Percentiles rank a stretch among this genome's conserved stretches.
phyloP scores from a whole-genome alignment of 2,113 vertebrate species.

The Mystacornis crossleyi region DNA sequence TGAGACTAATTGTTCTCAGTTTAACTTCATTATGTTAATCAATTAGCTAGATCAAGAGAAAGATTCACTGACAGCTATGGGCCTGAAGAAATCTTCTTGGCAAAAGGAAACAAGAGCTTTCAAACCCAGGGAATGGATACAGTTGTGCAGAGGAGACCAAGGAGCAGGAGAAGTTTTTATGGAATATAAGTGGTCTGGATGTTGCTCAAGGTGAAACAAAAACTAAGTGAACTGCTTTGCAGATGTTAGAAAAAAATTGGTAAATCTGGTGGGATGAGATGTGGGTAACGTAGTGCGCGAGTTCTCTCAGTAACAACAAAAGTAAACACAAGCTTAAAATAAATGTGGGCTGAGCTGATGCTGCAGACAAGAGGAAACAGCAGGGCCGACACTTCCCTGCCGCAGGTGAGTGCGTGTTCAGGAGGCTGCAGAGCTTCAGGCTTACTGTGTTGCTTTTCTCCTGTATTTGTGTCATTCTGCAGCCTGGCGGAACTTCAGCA shows the following conservation, averaged over 20 bases:
- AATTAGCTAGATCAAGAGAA: background rate
- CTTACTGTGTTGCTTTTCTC: background rate
- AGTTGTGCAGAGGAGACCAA: background rate
- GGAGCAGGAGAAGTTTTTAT: background rate
- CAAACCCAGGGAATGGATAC: background rate
- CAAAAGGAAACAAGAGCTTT: background rate
- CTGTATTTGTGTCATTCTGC: background rate
- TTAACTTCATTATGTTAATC: background rate
- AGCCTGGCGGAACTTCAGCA: background rate
- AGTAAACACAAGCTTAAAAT: background rate
- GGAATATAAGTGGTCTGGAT: background rate
- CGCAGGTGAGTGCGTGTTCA: accelerated
- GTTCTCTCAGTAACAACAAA: background rate
- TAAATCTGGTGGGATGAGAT: background rate
- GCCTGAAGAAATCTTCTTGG: background rate
- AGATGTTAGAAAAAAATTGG: background rate
- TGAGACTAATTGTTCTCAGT: background rate
- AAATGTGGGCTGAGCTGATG: background rate
- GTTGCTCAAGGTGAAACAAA: background rate
- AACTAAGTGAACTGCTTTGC: background rate
- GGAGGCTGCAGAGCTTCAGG: background rate
- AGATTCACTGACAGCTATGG: background rate
- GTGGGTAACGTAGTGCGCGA: background rate
- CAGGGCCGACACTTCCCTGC: background rate
- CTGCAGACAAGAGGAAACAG: background rate